Evolutionary conservation across 37 sponge, comb jelly and placozoan genomes (phyloP), one percentile per base, ranked within the genome.

Genomic region (Hexactinellida sp.): DNA sequence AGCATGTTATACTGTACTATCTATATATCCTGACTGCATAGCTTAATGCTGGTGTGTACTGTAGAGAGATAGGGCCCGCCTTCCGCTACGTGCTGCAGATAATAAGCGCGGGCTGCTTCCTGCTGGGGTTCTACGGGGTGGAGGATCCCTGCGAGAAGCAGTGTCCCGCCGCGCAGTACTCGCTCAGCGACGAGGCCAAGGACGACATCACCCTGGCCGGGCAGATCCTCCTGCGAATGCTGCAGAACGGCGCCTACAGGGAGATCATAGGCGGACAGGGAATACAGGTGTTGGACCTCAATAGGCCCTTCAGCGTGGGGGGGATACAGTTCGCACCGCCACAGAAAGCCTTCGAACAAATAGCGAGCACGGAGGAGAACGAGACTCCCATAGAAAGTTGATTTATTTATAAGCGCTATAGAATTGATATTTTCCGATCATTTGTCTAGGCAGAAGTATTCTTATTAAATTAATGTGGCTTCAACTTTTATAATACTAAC

Each of bases 111-210:
- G 97, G 97, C 0, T 85, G 94, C 36, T 92, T 97, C 54, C 89
- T 97, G 24, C 94, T 94, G 55, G 94, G 94, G 1, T 92, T 90
- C 52, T 89, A 92, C 37, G 91, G 94, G 13, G 88, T 97, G 38
- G 90, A 90, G 13, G 97, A 97, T 83, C 97, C 94, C 35, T 94
- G 94, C 87, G 94, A 97, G 92, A 94, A 63, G 34, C 76, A 63
- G 34, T 63, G 28, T 63, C 76, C 76, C 76, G 28, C 76, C 32
- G 76, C 76, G 3, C 76, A 63, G 5, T 63, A 63, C 76, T 63
- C 76, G 3, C 76, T 63, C 34, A 28, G 30, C 28, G 76, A 63
- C 34, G 76, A 63, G 5, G 76, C 76, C 13, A 63, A 88, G 54
- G 98, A 97, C 24, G 91, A 97, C 82, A 87, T 97, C 16, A 90